Percentiles rank a stretch among this genome's conserved stretches.
Conservation (phyloP, 2,797 vertebrate genomes). For the Triplophysa bombifrons region DNA sequence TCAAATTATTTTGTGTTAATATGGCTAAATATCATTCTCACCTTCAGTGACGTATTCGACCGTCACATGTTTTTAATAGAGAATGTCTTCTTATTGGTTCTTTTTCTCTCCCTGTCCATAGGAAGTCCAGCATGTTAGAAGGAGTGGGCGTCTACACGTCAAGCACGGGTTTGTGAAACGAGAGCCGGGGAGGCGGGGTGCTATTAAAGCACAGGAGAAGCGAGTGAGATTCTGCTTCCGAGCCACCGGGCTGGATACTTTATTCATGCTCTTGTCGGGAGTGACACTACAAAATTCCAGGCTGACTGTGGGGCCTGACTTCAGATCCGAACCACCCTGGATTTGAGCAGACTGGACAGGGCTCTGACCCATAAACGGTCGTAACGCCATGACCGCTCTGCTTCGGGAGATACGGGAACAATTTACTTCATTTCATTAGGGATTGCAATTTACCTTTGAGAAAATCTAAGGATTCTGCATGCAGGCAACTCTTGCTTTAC, state of each 20-base stretch:
- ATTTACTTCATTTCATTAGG: constrained; percentile 76
- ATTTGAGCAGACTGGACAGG: constrained; percentile 75
- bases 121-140: constrained; percentile 46
- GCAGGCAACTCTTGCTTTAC: constrained; percentile 60
- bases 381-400: constrained; percentile 87
- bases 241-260: constrained; percentile 72
- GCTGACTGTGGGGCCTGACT: constrained; percentile 72
- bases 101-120: constrained; percentile 28
- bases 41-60: constrained; percentile 9
- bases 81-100: constrained; percentile 12
- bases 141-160: constrained; percentile 42
- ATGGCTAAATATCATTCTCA: constrained; percentile 2
- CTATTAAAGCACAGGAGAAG: constrained; percentile 9
- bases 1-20: constrained; percentile 21
- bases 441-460: constrained; percentile 80
- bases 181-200: constrained; percentile 36
- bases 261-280: constrained; percentile 71
- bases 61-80: constrained; percentile 8
- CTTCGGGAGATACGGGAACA: constrained; percentile 78
- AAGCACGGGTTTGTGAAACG: constrained; percentile 47
- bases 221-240: constrained; percentile 15
- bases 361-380: constrained; percentile 77
- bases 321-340: constrained; percentile 75
- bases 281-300: constrained; percentile 72
- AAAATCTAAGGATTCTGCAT: constrained; percentile 78